Base-by-base conservation (phyloP, 2,113 vertebrate genomes). In the Eonycteris spelaea region DNA sequence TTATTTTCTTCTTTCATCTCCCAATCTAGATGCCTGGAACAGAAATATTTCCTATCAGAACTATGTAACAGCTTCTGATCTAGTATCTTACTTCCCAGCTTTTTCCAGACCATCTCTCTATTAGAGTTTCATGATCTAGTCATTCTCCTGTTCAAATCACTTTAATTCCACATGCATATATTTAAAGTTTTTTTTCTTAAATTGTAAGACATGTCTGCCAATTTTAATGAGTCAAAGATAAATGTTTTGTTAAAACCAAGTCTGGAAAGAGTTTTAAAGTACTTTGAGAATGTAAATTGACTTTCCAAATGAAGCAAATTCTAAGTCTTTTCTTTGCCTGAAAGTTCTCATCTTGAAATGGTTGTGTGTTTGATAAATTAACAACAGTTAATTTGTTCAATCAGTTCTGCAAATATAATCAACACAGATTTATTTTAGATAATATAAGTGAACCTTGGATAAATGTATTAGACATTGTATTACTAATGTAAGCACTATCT, bases 221-320 rank as follows among this genome's bases (percentile, higher is more conserved):
- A 45, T 92, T 78, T 94, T 57, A 92, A 71, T 70, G 38, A 84
- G 33, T 33, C 14, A 84, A 65, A 73, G 43, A 53, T 40, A 86
- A 78, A 83, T 53, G 71, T 57, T 90, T 91, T 92, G 13, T 89
- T 35, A 91, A 87, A 91, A 87, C 5, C 18, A 94, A 53, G 30
- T 77, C 94, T 90, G 18, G 19, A 80, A 70, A 93, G 10, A 86
- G 22, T 93, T 91, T 85, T 57, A 63, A 93, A 79, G 83, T 92
- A 80, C 22, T 95, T 75, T 84, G 61, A 92, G 45, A 67, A 40
- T 65, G 11, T n/a, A 93, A 87, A 74, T 6, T 21, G 40, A 86
- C 7, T 89, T 91, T 73, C 61, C 35, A 83, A 61, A 16, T 79
- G 51, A 85, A 75, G 28, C 11, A 51, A 80, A 92, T 59, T 73